Evolutionary conservation across 2,797 vertebrate genomes (phyloP), one percentile per base, ranked within the genome.

Genomic region (Cossypha niveicapilla): DNA sequence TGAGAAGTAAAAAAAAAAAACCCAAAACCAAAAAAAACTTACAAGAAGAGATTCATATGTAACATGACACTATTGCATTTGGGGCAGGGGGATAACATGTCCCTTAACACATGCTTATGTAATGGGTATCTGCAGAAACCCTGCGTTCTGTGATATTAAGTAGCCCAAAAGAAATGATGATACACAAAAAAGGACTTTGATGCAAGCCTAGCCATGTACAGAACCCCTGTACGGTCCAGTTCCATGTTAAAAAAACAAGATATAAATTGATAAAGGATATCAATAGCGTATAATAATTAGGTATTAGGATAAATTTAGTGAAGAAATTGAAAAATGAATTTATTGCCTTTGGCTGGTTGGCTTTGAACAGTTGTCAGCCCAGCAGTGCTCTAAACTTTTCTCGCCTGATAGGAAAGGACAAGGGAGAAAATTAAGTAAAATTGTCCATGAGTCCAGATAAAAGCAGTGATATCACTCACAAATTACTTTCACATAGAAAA

Each of bases 61-160:
- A 74, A 56, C 8, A 12, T 17, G 39, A 77, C 25, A 42, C 27
- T 44, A 10, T 23, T 48, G 27, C 5, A n/a, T 12, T 19, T 14
- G 13, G 3, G 7, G 7, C 4, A 9, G 8, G 3, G 27, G 13
- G 4, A 9, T 39, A 7, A 25, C 13, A n/a, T 44, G 15, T 10
- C 21, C 6, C 8, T 65, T 53, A 9, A 27, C 16, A 23, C 21
- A 41, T 34, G 32, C 5, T 57, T 58, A 12, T 39, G 13, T 23
- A 58, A 62, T 6, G 5, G 3, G 2, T n/a, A 45, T 62, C 30
- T 30, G 22, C 32, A 60, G 44, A 67, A 76, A 51, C 0, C 0
- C 15, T 58, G 17, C 11, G 9, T 58, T 67, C 41, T 67, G 10
- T 48, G n/a, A 5, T 66, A 42, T 34, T 61, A 70, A 56, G 9